Evolutionary conservation across 2,797 vertebrate genomes (phyloP).

Genomic region (Micrastur ruficollis): DNA sequence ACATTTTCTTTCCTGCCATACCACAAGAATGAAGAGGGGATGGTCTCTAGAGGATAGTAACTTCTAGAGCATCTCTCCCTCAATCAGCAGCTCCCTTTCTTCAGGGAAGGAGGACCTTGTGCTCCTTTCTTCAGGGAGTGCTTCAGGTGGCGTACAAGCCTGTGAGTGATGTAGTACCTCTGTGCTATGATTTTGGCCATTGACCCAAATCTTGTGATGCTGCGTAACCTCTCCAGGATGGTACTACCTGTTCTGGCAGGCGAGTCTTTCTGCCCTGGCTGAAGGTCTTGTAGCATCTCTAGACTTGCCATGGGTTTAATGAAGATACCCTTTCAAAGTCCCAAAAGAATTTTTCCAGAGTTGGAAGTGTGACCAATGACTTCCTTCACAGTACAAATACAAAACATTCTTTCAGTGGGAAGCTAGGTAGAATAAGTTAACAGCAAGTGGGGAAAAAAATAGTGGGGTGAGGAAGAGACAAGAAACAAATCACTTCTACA

Average conservation of each 20-base stretch:
- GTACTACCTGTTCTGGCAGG: background rate
- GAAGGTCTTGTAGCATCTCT: background rate
- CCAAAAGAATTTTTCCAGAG: background rate
- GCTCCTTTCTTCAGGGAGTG: background rate
- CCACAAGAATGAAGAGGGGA: background rate
- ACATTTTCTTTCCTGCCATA: background rate
- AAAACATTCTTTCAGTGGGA: background rate
- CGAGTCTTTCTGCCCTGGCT: background rate
- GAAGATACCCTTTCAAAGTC: background rate
- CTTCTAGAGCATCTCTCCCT: background rate
- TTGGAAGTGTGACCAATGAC: background rate
- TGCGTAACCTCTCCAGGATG: background rate
- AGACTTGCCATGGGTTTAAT: background rate
- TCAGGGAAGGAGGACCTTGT: background rate
- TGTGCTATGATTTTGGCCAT: background rate
- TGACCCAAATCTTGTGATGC: background rate
- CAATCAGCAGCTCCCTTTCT: background rate
- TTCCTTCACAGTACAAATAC: background rate
- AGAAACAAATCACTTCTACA: background rate
- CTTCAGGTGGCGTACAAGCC: background rate
- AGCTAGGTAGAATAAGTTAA: background rate
- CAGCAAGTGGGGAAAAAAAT: background rate
- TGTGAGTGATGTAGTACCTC: background rate
- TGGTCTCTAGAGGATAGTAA: background rate
- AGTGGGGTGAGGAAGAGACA: background rate